Evolutionary conservation across 2,797 vertebrate genomes (phyloP).

Genomic region (Lindbergichthys nudifrons): DNA sequence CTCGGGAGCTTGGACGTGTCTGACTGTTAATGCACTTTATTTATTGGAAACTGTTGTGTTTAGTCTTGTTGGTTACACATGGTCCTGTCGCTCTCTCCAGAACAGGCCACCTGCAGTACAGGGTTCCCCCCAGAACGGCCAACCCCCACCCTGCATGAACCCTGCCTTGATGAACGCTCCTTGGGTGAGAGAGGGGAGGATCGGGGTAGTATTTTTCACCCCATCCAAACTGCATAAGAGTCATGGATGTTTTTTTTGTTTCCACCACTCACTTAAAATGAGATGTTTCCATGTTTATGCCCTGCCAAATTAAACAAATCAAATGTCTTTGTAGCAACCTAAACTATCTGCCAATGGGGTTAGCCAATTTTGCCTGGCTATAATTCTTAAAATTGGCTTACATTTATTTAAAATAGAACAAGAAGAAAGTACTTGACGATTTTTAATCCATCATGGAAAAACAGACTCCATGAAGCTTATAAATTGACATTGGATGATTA

Average conservation of each 20-base stretch:
- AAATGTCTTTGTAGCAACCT: too few species aligned
- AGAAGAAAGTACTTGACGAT: too few species aligned
- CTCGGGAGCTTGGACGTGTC: background rate
- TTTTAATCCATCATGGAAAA: too few species aligned
- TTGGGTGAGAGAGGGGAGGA: constrained; percentile 82
- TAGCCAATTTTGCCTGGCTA: too few species aligned
- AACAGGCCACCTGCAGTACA: constrained; percentile 85
- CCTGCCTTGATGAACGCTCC: constrained; percentile 85
- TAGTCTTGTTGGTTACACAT: constrained; percentile 63
- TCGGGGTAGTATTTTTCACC: background rate
- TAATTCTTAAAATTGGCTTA: too few species aligned
- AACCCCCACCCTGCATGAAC: constrained; percentile 81
- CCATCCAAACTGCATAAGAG: constrained; percentile 13
- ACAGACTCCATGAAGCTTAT: too few species aligned
- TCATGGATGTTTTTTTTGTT: background rate
- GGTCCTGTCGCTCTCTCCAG: constrained; percentile 81
- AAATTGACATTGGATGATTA: too few species aligned
- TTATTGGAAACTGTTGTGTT: constrained; percentile 21
- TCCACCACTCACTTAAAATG: background rate
- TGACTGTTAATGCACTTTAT: background rate
- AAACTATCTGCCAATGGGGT: too few species aligned
- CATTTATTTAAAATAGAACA: too few species aligned
- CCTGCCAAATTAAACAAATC: background rate
- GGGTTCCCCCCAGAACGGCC: constrained; percentile 78
- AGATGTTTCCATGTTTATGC: constrained; percentile 4